Percentiles rank a stretch among this genome's conserved stretches.
Evolutionary conservation across 2,888 invertebrate genomes (phyloP).

Genomic region (Archips xylosteana): DNA sequence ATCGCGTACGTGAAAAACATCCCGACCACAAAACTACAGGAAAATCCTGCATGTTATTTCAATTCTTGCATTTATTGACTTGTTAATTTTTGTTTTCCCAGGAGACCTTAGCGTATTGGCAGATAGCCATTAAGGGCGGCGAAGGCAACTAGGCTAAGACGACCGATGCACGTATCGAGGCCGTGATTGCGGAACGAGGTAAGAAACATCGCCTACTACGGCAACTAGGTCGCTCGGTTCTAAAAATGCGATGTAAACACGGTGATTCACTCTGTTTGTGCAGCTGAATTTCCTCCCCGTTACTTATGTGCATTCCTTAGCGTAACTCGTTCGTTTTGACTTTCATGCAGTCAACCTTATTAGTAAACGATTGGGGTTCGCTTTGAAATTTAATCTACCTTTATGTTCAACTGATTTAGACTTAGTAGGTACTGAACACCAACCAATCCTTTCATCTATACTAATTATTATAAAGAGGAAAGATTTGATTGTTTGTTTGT

Average conservation of each 20-base stretch:
- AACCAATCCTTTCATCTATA: too few relatives aligned
- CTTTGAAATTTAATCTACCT: slow-evolving; percentile 12
- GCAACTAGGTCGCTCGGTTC: slow-evolving; percentile 57
- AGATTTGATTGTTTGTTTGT: too few relatives aligned
- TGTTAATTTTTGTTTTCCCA: slow-evolving; percentile 50
- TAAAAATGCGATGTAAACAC: slow-evolving; percentile 64
- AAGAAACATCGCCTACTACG: slow-evolving; percentile 64
- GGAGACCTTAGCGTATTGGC: slow-evolving; percentile 56
- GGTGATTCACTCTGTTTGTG: slow-evolving; percentile 56
- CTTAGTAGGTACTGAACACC: background rate
- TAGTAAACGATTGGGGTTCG: slow-evolving; percentile 16
- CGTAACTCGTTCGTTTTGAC: slow-evolving; percentile 42
- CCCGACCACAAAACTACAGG: slow-evolving; percentile 18
- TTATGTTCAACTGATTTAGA: background rate
- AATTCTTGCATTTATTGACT: slow-evolving; percentile 40
- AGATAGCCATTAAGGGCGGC: slow-evolving; percentile 69
- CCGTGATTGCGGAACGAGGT: slow-evolving; percentile 76
- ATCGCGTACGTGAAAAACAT: slow-evolving; percentile 13
- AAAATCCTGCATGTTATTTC: slow-evolving; percentile 31
- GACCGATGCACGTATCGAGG: slow-evolving; percentile 63
- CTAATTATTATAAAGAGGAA: too few relatives aligned
- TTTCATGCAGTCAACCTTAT: slow-evolving; percentile 25
- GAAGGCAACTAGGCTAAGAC: slow-evolving; percentile 70
- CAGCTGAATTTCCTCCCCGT: slow-evolving; percentile 53
- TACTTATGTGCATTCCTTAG: slow-evolving; percentile 48